Base-by-base conservation (phyloP, 2,113 vertebrate genomes). In the Mormyrus lacerda region DNA sequence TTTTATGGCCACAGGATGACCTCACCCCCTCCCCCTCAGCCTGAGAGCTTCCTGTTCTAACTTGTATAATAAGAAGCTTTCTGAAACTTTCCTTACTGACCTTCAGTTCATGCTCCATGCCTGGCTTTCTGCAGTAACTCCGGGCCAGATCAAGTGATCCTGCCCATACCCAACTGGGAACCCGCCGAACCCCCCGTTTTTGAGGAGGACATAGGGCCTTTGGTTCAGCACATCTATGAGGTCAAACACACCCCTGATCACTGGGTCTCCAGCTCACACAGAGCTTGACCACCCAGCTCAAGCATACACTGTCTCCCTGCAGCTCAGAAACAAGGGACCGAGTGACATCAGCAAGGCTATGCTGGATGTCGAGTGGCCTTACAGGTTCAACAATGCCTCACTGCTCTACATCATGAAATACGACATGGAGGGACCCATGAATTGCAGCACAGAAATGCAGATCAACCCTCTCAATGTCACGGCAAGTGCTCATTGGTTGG, bases 301-400 rank as follows among this genome's bases (percentile, higher is more conserved):
- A 58, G 6, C 13, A 7, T 0, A 7, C 10, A 2, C 35, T 47
- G 93, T 92, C 92, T 90, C 53, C 3, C 17, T 48, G 88, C 91
- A 97, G 96, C 93, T 97, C 27, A 92, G 96, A 90, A 97, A 97
- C 92, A 97, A 96, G 0, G 97, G 97, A 1, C 96, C 97, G 2
- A 97, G 97, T 93, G 95, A 96, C 0, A 96, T 97, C 93, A 96
- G 96, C 93, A 97, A 97, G 90, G 96, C 96, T 50, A 96, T 96
- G 92, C 92, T 97, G 35, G 96, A 92, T 65, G 93, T 97, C n/a
- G 94, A 96, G 85, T 97, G 96, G 96, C 96, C 97, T 17, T 96
- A 96, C 91, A 96, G 93, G 61, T 96, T 94, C 0, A 95, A 95
- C 69, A 96, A 97, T 47, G 92, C 93, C 35, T 96, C 95, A 0